A percentile compares a stretch with the other conserved stretches of the same genome.
These are phyloP conservation scores for Tricholaema leucomelas DNA, from an alignment of 2,113 vertebrate genomes.

Conservation along the genomic window DNA sequence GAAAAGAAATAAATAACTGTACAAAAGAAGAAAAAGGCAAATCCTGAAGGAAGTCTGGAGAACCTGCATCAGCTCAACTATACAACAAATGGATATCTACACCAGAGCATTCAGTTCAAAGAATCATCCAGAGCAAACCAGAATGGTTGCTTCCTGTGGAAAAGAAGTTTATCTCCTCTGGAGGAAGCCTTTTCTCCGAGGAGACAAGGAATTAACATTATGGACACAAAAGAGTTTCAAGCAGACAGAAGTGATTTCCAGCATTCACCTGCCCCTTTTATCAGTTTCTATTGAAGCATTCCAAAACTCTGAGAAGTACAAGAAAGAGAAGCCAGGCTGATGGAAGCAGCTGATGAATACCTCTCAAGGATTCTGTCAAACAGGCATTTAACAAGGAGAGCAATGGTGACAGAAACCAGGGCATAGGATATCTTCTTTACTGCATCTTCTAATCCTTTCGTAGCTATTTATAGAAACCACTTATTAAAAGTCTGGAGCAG, in stretches of 20 bases:
- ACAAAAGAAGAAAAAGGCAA: background rate
- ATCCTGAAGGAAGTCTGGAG: background rate
- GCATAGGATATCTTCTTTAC: background rate
- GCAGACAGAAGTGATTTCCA: background rate
- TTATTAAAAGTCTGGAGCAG: background rate
- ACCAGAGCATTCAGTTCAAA: background rate
- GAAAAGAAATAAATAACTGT: background rate
- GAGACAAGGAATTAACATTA: background rate
- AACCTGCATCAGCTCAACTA: background rate
- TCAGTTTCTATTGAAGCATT: background rate
- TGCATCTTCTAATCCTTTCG: background rate
- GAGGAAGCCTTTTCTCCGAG: background rate
- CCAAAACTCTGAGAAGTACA: background rate
- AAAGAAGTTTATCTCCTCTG: background rate
- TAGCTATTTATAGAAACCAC: background rate
- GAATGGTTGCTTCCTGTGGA: background rate
- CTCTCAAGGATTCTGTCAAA: background rate
- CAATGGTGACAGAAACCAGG: background rate
- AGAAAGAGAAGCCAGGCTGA: background rate
- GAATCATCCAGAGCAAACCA: background rate
- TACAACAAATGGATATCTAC: background rate
- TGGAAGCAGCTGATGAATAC: background rate
- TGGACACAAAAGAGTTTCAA: background rate
- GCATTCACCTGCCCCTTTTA: background rate
- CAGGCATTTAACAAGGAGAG: background rate